A percentile compares a stretch with the other conserved stretches of the same genome.
Evolutionary conservation across 2,797 vertebrate species (phyloP).

Genomic region (Synaphobranchus kaupii): DNA sequence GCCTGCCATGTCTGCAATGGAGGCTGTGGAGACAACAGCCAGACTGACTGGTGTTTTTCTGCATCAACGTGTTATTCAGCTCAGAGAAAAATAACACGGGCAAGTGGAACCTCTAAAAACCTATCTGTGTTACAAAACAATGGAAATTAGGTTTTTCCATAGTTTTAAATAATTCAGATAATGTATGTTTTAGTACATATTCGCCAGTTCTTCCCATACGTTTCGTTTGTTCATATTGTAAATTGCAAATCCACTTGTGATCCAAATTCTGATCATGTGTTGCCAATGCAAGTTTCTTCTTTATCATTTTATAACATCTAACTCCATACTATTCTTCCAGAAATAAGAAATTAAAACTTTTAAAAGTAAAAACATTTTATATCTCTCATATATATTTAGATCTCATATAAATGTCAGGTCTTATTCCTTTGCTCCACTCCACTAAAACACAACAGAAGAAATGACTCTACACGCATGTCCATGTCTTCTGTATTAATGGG

Average conservation of each 20-base stretch:
- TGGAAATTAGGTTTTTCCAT: neutral
- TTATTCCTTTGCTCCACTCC: neutral
- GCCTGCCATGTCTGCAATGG: slow-evolving; percentile 37
- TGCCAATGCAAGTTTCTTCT: neutral
- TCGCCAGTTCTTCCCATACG: neutral
- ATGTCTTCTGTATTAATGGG: neutral
- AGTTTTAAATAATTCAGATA: neutral
- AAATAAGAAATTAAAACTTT: neutral
- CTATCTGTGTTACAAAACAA: neutral
- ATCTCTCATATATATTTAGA: neutral
- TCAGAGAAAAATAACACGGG: no score
- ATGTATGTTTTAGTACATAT: neutral
- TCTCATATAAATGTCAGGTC: neutral
- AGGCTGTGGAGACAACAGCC: slow-evolving; percentile 9
- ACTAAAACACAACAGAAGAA: neutral
- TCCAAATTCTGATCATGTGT: neutral
- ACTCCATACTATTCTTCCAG: neutral
- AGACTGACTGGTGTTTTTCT: slow-evolving; percentile 37
- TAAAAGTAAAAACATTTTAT: neutral
- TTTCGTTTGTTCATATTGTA: neutral
- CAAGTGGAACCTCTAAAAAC: neutral
- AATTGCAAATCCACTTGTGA: neutral
- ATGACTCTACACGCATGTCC: neutral
- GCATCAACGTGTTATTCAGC: slow-evolving; percentile 2
- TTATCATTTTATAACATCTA: neutral